These are phyloP conservation scores for Colletes collaris DNA, from an alignment of 2,888 invertebrate genomes.

Conservation along the genomic window DNA sequence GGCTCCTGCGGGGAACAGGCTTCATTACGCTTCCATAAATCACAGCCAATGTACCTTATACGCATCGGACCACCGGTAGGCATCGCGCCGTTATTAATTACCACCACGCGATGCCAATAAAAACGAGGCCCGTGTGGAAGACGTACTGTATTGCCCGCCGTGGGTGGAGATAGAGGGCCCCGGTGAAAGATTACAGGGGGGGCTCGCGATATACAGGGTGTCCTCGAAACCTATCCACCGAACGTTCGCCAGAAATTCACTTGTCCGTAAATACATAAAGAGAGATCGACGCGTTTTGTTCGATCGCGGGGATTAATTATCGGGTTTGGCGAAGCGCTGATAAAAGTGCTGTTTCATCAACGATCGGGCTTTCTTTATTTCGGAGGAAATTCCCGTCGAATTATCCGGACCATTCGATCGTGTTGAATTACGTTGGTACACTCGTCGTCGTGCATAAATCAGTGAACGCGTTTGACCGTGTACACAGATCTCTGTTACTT, in stretches of 20 bases:
- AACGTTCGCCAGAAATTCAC: background rate
- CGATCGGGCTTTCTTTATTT: constrained; percentile 19
- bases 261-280: too few species aligned
- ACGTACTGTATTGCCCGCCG: background rate
- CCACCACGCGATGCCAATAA: constrained; percentile 58
- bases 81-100: constrained; percentile 70
- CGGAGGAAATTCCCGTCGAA: constrained; percentile 6
- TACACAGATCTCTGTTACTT: constrained; percentile 27
- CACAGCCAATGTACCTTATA: constrained; percentile 64
- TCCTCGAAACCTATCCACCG: background rate
- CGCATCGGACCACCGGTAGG: constrained; percentile 52
- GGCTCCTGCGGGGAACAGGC: constrained; percentile 68
- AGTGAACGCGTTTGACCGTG: constrained; percentile 12
- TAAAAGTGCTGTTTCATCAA: background rate
- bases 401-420: constrained; percentile 13
- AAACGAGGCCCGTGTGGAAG: constrained; percentile 46
- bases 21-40: constrained; percentile 74
- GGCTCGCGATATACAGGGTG: background rate
- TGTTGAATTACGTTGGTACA: constrained; percentile 10
- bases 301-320: too few species aligned
- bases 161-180: background rate
- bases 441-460: constrained; percentile 38
- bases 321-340: background rate
- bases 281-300: too few species aligned
- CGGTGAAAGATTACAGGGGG: background rate